A percentile compares a stretch with the other conserved stretches of the same genome.
phyloP scores from a whole-genome alignment of 2,888 invertebrate genomes.

The Chorisops tibialis region DNA sequence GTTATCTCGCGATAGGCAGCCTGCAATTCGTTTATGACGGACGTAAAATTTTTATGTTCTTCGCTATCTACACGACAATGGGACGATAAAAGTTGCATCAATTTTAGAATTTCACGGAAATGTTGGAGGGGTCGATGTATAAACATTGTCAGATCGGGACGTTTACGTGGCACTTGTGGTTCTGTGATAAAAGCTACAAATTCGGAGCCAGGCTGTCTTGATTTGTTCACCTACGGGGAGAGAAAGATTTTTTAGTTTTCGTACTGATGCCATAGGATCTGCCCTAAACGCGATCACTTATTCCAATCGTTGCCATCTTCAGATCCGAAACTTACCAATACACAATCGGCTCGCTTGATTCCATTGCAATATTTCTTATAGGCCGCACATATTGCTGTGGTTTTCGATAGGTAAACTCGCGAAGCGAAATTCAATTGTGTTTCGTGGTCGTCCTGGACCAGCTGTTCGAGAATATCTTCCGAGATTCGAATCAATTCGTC shows the following conservation, averaged over 20 bases:
- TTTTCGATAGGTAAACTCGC: constrained; percentile 69
- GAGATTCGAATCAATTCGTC: constrained; percentile 75
- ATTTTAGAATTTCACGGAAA: constrained; percentile 63
- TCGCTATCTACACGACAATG: constrained; percentile 52
- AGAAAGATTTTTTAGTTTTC: not conserved
- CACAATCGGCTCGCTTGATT: constrained; percentile 79
- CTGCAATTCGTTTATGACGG: constrained; percentile 55
- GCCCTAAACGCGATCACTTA: too few species aligned
- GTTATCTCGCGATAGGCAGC: constrained; percentile 77
- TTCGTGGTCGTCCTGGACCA: constrained; percentile 72
- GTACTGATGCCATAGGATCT: too few species aligned
- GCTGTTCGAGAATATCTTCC: constrained; percentile 75
- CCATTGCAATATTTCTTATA: constrained; percentile 82
- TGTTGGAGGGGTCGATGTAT: constrained; percentile 83
- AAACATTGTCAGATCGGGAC: constrained; percentile 80
- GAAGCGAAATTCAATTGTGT: constrained; percentile 65
- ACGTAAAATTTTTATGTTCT: constrained; percentile 51
- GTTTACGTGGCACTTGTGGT: constrained; percentile 74
- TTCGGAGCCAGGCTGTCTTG: constrained; percentile 70
- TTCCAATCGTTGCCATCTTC: too few species aligned
- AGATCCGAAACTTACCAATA: constrained; percentile 71
- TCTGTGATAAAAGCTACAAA: constrained; percentile 78
- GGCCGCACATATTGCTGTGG: constrained; percentile 69
- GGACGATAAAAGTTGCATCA: constrained; percentile 56
- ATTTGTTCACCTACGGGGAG: constrained; percentile 60